These are phyloP conservation scores for Coptodon rendalli DNA, from an alignment of 2,113 vertebrate species.

Conservation along the genomic window DNA sequence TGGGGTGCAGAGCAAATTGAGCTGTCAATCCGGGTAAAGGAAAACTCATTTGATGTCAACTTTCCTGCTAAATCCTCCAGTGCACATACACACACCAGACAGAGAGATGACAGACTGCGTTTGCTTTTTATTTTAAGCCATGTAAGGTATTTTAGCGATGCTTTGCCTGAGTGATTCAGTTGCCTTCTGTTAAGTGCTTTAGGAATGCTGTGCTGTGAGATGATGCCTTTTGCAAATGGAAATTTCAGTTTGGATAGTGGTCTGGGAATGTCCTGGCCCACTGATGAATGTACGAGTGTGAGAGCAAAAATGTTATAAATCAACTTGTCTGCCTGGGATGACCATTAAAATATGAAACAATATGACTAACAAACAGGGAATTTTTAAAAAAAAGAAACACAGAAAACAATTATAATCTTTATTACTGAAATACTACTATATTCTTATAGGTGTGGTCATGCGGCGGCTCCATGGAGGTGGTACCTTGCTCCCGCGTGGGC, in stretches of 20 bases:
- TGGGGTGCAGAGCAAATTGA: conserved; percentile 82
- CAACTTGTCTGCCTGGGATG: neutral
- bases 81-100: neutral
- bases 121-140: neutral
- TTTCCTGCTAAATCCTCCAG: neutral
- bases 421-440: neutral
- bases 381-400: fast-evolving
- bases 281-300: neutral
- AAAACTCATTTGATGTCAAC: neutral
- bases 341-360: neutral
- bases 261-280: conserved; percentile 20
- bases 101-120: neutral
- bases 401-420: neutral
- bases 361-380: neutral
- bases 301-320: neutral
- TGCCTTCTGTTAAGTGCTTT: conserved; percentile 6
- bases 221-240: conserved; percentile 32
- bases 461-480: conserved; percentile 84
- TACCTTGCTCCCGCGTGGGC: conserved; percentile 86
- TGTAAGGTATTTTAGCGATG: neutral
- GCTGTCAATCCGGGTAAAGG: conserved; percentile 82
- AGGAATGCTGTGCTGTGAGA: conserved; percentile 15
- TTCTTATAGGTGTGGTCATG: conserved; percentile 83
- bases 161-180: neutral
- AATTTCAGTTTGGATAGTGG: neutral